These are phyloP conservation scores for Hanleya hanleyi DNA, from an alignment of 2,888 invertebrate genomes.

Conservation along the genomic window DNA sequence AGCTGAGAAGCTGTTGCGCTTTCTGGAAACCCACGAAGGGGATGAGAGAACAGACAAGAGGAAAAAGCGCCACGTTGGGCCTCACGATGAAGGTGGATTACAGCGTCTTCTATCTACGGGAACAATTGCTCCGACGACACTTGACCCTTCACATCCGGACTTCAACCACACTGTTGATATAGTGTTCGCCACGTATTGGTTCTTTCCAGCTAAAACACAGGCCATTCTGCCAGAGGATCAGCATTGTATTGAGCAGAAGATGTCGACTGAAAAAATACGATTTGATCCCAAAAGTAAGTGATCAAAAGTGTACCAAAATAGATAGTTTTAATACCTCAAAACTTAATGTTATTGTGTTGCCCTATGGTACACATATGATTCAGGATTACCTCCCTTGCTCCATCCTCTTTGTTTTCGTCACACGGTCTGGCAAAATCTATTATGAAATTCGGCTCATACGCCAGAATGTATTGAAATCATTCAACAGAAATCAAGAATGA, in stretches of 20 bases:
- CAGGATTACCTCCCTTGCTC: too few relatives aligned
- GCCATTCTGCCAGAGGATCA: slow-evolving; percentile 78
- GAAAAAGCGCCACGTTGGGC: slow-evolving; percentile 71
- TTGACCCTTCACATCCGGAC: slow-evolving; percentile 71
- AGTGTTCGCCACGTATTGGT: slow-evolving; percentile 84
- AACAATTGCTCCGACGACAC: slow-evolving; percentile 74
- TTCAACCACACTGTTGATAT: slow-evolving; percentile 77
- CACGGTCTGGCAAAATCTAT: too few relatives aligned
- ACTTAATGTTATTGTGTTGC: too few relatives aligned
- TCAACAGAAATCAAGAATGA: too few relatives aligned
- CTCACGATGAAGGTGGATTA: slow-evolving; percentile 74
- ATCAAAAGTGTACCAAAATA: too few relatives aligned
- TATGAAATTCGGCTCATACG: too few relatives aligned
- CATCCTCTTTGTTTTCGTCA: too few relatives aligned
- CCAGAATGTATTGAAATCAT: too few relatives aligned
- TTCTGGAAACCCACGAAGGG: background rate
- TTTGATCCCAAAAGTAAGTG: slow-evolving; percentile 70
- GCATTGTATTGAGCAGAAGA: slow-evolving; percentile 79
- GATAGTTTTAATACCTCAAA: too few relatives aligned
- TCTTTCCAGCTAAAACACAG: slow-evolving; percentile 78
- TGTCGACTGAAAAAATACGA: slow-evolving; percentile 69
- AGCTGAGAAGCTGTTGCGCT: background rate
- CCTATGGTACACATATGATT: too few relatives aligned
- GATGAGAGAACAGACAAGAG: slow-evolving; percentile 15
- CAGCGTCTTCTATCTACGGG: slow-evolving; percentile 74